These are phyloP conservation scores for Prunella fulvescens DNA, from an alignment of 2,113 vertebrate genomes.

Conservation along the genomic window DNA sequence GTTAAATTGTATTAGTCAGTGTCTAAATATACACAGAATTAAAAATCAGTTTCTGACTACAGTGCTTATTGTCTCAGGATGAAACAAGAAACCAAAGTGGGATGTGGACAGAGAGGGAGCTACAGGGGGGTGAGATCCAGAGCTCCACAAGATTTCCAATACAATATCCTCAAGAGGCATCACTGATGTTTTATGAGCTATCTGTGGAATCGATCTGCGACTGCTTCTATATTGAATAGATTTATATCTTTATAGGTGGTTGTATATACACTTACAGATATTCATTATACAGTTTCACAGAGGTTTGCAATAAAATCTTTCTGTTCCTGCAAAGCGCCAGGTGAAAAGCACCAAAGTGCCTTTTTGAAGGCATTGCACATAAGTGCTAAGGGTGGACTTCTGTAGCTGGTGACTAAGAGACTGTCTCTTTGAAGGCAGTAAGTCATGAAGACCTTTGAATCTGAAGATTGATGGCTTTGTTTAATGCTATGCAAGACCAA, in stretches of 20 bases:
- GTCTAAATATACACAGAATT: conserved; percentile 11
- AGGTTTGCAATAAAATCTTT: neutral
- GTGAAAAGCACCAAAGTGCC: neutral
- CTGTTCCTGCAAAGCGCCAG: neutral
- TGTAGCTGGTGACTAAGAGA: neutral
- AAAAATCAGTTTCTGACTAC: neutral
- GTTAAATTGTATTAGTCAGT: conserved; percentile 21
- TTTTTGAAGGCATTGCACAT: fast-evolving
- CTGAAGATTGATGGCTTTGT: neutral
- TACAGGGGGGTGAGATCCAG: neutral
- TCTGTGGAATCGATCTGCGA: neutral
- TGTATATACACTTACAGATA: neutral
- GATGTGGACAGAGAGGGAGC: neutral
- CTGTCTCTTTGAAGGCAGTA: neutral
- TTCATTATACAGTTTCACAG: neutral
- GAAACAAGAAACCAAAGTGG: neutral
- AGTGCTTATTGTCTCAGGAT: neutral
- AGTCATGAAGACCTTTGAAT: neutral
- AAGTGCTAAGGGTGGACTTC: neutral
- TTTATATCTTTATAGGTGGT: neutral
- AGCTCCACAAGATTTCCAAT: neutral
- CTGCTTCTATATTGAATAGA: neutral
- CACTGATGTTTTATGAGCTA: neutral
- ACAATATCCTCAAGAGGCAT: neutral
- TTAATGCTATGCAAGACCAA: neutral